Evolutionary conservation across 2,888 invertebrate species (phyloP).

Genomic region (Gerosis bhagava): DNA sequence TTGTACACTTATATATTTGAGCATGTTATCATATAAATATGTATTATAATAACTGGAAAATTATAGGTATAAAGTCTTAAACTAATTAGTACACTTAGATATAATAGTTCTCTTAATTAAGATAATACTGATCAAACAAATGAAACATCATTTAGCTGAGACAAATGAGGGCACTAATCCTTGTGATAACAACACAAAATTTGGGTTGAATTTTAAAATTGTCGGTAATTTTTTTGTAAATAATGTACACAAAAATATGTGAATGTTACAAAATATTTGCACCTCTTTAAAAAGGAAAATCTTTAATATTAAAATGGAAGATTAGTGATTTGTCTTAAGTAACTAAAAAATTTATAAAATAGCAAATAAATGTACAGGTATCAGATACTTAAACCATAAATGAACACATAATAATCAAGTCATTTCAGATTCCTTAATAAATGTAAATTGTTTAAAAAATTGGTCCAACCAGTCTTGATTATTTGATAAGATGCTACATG

Average conservation of each 20-base stretch:
- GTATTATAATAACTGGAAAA: too few relatives aligned
- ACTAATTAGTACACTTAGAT: not conserved
- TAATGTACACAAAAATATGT: too few relatives aligned
- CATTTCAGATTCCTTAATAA: not conserved
- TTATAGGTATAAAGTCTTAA: not conserved
- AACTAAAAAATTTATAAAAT: too few relatives aligned
- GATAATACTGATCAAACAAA: constrained; percentile 20
- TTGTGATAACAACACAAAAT: not conserved
- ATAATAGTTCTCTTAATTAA: constrained; percentile 1
- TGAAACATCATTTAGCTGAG: not conserved
- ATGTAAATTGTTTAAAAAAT: not conserved
- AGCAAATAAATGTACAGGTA: too few relatives aligned
- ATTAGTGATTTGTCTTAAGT: too few relatives aligned
- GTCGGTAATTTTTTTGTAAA: too few relatives aligned
- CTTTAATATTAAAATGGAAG: too few relatives aligned
- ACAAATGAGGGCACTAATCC: constrained; percentile 1
- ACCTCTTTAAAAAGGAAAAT: too few relatives aligned
- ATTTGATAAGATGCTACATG: constrained; percentile 1
- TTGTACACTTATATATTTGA: constrained; percentile 10
- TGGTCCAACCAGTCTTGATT: constrained; percentile 12
- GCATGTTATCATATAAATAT: too few relatives aligned
- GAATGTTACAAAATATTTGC: too few relatives aligned
- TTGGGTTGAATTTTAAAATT: not conserved
- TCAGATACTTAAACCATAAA: not conserved
- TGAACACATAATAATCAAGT: constrained; percentile 7